These are phyloP conservation scores for Himalopsyche japonica DNA, from an alignment of 2,888 invertebrate genomes.

Conservation along the genomic window DNA sequence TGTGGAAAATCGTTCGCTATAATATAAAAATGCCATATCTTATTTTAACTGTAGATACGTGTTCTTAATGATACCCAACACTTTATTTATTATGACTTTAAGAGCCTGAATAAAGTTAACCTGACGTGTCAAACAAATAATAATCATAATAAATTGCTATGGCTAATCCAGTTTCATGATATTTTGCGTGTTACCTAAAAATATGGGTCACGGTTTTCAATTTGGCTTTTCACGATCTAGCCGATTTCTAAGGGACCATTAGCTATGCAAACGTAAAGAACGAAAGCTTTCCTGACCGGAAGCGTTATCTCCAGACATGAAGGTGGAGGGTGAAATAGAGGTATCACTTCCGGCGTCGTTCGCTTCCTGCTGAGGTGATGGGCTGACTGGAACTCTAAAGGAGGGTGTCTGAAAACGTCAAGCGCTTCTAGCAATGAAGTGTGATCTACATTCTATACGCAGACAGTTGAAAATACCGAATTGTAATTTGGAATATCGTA, in stretches of 20 bases:
- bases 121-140: background rate
- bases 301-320: slow-evolving; percentile 29
- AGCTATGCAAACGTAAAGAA: slow-evolving; percentile 8
- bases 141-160: slow-evolving; percentile 1
- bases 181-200: slow-evolving; percentile 10
- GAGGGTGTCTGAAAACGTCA: slow-evolving; percentile 2
- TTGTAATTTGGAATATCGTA: no score
- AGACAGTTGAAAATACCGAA: no score
- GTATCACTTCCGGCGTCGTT: slow-evolving; percentile 34
- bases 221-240: background rate
- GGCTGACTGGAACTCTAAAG: background rate
- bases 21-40: background rate
- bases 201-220: slow-evolving; percentile 6
- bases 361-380: slow-evolving; percentile 14
- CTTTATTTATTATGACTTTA: background rate
- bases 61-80: background rate
- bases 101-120: background rate
- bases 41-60: background rate
- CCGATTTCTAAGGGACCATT: slow-evolving; percentile 2
- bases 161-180: background rate
- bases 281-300: slow-evolving; percentile 28
- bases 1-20: background rate
- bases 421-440: background rate
- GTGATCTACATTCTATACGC: background rate
- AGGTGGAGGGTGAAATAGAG: slow-evolving; percentile 25